Evolutionary conservation across 2,113 vertebrate genomes (phyloP).

Genomic region (Sceloporus tristichus): DNA sequence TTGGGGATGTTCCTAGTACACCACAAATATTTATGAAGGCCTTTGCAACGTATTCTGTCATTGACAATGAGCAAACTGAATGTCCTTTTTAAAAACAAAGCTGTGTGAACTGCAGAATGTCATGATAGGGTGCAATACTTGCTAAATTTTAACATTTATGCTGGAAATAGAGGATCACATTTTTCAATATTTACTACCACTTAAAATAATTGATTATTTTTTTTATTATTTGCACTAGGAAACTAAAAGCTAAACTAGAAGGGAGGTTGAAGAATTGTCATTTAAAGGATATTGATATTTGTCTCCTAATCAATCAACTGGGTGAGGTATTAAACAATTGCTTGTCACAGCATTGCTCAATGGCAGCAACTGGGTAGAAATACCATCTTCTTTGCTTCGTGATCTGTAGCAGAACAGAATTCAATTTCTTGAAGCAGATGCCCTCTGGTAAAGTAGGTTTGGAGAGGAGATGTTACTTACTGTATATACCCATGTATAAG

Average conservation of each 20-base stretch:
- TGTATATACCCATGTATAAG: no score
- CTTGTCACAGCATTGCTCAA: no score
- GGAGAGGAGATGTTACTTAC: no score
- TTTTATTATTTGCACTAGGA: background rate
- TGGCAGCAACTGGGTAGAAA: no score
- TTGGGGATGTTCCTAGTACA: conserved; percentile 14
- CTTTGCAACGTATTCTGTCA: conserved; percentile 13
- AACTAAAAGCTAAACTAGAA: background rate
- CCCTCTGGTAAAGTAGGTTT: no score
- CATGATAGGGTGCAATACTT: background rate
- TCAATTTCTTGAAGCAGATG: no score
- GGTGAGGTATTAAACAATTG: background rate
- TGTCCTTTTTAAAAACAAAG: no score
- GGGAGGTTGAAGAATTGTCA: background rate
- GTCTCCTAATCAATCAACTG: background rate
- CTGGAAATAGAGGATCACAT: background rate
- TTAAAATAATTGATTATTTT: background rate
- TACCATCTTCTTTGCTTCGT: no score
- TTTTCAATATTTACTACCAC: background rate
- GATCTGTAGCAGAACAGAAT: no score
- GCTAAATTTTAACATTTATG: background rate
- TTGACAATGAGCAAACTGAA: no score
- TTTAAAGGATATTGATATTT: background rate
- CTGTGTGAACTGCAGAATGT: no score
- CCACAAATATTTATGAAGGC: conserved; percentile 42